phyloP scores from a whole-genome alignment of 1,140 invertebrate species.

The Drosophila ercepeae region DNA sequence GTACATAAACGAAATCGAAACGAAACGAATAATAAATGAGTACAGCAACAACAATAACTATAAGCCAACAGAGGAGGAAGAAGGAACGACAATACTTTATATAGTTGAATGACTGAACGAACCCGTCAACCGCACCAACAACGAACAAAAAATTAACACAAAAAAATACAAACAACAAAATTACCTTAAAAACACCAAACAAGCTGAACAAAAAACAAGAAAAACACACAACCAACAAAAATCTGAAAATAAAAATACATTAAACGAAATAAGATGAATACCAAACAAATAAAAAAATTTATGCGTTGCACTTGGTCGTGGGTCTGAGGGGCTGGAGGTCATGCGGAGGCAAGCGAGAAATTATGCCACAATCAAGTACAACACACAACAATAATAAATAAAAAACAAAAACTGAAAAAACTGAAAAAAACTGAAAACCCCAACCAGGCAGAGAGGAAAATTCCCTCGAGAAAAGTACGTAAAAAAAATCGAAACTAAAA shows the following conservation, averaged over 20 bases:
- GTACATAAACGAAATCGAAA: conserved; percentile 76
- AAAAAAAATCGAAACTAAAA: conserved; percentile 24
- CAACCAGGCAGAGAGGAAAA: conserved; percentile 44
- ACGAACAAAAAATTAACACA: conserved; percentile 67
- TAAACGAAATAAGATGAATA: conserved; percentile 82
- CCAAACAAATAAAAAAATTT: conserved; percentile 81
- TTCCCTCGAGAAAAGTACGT: conserved; percentile 40
- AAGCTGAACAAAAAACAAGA: conserved; percentile 59
- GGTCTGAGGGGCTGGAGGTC: not conserved
- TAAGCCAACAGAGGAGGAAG: conserved; percentile 17
- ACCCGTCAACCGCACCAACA: conserved; percentile 68
- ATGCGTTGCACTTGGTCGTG: conserved; percentile 55
- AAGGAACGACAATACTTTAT: conserved; percentile 73
- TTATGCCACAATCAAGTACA: conserved; percentile 80
- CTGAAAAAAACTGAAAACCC: conserved; percentile 27
- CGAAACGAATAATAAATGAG: conserved; percentile 72
- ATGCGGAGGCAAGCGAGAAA: conserved; percentile 52
- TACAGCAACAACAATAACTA: conserved; percentile 15
- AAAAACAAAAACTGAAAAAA: too few species aligned
- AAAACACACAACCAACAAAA: conserved; percentile 28
- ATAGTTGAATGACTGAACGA: conserved; percentile 80
- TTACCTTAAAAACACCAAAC: conserved; percentile 81
- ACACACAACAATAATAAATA: conserved; percentile 55
- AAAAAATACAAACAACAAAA: conserved; percentile 65
- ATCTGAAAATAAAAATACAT: conserved; percentile 79